Percentiles rank a stretch among this genome's conserved stretches.
Conservation (phyloP, 92 coral and sea anemone species). For the Porites lobata region DNA sequence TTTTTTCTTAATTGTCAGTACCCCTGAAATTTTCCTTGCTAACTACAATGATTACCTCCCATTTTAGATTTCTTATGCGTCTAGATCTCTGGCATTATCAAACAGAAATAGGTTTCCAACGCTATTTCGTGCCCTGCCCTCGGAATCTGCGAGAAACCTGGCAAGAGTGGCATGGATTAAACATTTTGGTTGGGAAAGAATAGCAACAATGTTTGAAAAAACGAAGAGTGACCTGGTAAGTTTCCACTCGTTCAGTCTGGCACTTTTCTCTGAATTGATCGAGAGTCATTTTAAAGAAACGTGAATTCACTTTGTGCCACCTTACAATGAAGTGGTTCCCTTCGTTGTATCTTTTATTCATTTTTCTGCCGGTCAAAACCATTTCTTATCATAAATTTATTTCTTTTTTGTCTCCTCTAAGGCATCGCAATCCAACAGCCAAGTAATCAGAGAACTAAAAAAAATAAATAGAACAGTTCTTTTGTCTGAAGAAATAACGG, state of each 20-base stretch:
- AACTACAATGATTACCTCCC: background rate
- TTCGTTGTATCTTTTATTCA: too few relatives aligned
- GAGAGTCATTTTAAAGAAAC: too few relatives aligned
- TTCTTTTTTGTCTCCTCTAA: background rate
- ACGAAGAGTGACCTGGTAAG: slow-evolving; percentile 86
- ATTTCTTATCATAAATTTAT: too few relatives aligned
- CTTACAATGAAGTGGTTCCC: too few relatives aligned
- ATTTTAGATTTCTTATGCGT: slow-evolving; percentile 89
- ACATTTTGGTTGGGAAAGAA: slow-evolving; percentile 85
- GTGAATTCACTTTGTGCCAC: too few relatives aligned
- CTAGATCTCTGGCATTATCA: slow-evolving; percentile 88
- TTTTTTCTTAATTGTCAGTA: too few relatives aligned
- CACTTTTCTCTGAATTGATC: too few relatives aligned
- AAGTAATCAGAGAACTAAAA: slow-evolving; percentile 80
- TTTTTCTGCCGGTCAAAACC: too few relatives aligned
- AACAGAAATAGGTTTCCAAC: slow-evolving; percentile 85
- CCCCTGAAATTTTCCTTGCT: background rate
- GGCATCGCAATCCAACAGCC: slow-evolving; percentile 78
- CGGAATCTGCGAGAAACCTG: slow-evolving; percentile 93
- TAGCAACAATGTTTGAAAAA: slow-evolving; percentile 88
- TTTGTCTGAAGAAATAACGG: slow-evolving; percentile 79
- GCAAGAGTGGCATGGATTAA: slow-evolving; percentile 90
- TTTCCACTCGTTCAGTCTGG: too few relatives aligned
- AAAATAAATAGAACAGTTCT: slow-evolving; percentile 76
- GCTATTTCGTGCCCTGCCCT: slow-evolving; percentile 90